Base-by-base conservation (phyloP, 2,888 invertebrate species). In the Chrysolina oricalcia region DNA sequence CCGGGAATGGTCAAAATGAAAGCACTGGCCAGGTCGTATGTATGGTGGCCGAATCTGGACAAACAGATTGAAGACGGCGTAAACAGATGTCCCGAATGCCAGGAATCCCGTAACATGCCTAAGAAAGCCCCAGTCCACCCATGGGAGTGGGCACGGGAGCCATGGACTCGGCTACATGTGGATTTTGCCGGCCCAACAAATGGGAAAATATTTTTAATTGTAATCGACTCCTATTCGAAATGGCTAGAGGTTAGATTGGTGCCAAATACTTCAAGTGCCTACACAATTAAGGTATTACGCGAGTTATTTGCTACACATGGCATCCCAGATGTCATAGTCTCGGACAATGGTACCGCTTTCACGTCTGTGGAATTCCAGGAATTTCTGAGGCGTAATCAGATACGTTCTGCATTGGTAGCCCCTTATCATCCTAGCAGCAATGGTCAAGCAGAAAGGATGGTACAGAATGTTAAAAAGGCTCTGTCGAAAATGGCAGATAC, bases 241-340 rank as follows among this genome's bases (percentile, higher is more conserved):
- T 40, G 40, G 40, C 40, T 40, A 10, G 40, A 40, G 40, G 40
- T 40, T 40, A 40, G 40, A 40, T 40, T 40, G 10, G 40, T 40
- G 40, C 10, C 40, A 40, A 40, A 40, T 10, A 40, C 40, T 5
- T 40, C 40, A 40, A 40, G 40, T 40, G 40, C 40, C 40, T 40
- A 5, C 10, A 40, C 40, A 10, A 40, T 40, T 10, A 40, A 10
- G 40, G 5, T 40, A 40, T 40, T 10, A 59, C 17, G 53, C 10
- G 27, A 68, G 15, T n/a, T n/a, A 63, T n/a, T 63, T 35, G n/a
- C 78, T 41, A 75, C 76, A 13, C 80, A 76, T 73, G 81, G 82
- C 4, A 50, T 70, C 63, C 77, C 70, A 8, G 59, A 67, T 13
- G 63, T 70, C 10, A 59, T 74, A 9, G 74, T 71, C 4, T n/a